phyloP scores from a whole-genome alignment of 1,140 invertebrate species.

The Calycopis cecrops region DNA sequence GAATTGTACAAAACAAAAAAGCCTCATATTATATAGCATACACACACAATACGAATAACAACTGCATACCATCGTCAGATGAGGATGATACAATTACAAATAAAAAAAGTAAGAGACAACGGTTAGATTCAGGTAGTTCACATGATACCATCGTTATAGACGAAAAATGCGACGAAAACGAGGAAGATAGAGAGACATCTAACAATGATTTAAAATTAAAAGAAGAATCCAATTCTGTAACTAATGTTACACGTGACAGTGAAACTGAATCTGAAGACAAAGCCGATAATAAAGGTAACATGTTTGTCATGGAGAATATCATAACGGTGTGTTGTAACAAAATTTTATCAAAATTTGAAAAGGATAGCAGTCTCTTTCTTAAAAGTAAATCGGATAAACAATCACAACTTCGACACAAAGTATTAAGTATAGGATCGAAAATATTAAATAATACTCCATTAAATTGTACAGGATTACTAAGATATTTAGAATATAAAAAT shows the following conservation, averaged over 20 bases:
- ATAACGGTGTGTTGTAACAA: constrained; percentile 36
- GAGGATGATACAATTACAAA: constrained; percentile 21
- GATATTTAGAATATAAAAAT: constrained; percentile 53
- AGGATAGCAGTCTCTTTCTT: constrained; percentile 15
- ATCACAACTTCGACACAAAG: constrained; percentile 45
- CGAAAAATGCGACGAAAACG: constrained; percentile 18
- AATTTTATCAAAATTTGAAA: constrained; percentile 35
- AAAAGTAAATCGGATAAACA: constrained; percentile 23
- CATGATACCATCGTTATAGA: constrained; percentile 48
- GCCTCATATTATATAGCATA: constrained; percentile 36
- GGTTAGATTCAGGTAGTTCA: constrained; percentile 45
- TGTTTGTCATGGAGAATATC: constrained; percentile 25
- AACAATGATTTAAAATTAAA: constrained; percentile 32
- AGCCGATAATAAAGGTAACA: background rate
- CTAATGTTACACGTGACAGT: background rate
- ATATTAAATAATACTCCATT: constrained; percentile 41
- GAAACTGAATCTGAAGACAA: constrained; percentile 1
- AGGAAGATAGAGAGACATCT: constrained; percentile 10
- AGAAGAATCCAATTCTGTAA: no score
- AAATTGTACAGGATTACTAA: constrained; percentile 47
- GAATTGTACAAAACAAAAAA: constrained; percentile 35
- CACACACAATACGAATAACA: background rate
- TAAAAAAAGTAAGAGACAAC: constrained; percentile 31
- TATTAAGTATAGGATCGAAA: constrained; percentile 58
- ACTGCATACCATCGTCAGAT: constrained; percentile 31